Conservation (phyloP, 2,113 vertebrate species). For the Holacanthus passer region DNA sequence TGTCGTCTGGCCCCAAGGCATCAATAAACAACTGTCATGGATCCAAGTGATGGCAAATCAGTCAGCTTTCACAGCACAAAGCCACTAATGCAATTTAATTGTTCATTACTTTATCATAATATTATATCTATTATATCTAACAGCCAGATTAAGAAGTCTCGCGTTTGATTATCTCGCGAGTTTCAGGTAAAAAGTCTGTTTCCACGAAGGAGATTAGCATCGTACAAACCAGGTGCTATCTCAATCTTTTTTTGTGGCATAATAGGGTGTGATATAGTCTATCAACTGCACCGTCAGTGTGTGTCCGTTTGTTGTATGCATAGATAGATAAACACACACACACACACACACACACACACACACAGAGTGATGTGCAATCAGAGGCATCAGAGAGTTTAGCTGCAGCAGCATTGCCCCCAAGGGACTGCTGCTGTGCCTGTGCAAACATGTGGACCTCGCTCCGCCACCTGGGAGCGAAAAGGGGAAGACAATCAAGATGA, state of each 20-base stretch:
- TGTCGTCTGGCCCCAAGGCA: constrained; percentile 77
- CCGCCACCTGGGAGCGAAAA: constrained; percentile 72
- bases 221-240: constrained; percentile 61
- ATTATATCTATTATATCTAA: constrained; percentile 58
- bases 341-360: constrained; percentile 46
- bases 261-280: constrained; percentile 66
- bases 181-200: constrained; percentile 61
- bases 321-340: constrained; percentile 61
- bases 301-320: constrained; percentile 47
- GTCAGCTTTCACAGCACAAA: constrained; percentile 71
- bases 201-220: constrained; percentile 67
- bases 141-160: constrained; percentile 44
- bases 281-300: constrained; percentile 57
- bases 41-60: constrained; percentile 76
- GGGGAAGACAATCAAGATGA: constrained; percentile 81
- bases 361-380: constrained; percentile 71
- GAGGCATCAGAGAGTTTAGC: constrained; percentile 76
- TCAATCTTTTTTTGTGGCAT: constrained; percentile 59
- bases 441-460: constrained; percentile 78
- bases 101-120: constrained; percentile 72
- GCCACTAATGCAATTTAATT: constrained; percentile 65
- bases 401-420: constrained; percentile 69
- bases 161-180: constrained; percentile 56
- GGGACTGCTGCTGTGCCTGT: constrained; percentile 76
- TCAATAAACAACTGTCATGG: constrained; percentile 82